phyloP scores from a whole-genome alignment of 2,888 invertebrate species.

The Orthosia gracilis region DNA sequence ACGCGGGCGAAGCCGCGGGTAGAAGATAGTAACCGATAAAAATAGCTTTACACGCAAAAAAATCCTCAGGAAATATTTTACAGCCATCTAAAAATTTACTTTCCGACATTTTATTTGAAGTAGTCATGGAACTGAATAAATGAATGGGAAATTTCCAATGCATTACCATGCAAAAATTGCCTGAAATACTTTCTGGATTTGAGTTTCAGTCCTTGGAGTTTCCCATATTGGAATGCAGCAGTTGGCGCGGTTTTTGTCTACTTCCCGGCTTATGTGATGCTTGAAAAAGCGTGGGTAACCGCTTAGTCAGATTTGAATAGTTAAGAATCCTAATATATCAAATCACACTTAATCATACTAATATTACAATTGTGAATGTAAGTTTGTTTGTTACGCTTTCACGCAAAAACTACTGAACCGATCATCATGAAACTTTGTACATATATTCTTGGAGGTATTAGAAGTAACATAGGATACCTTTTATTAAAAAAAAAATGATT shows the following conservation, averaged over 20 bases:
- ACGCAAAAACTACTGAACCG: too few relatives aligned
- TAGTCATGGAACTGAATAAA: slow-evolving; percentile 69
- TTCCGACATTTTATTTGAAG: slow-evolving; percentile 63
- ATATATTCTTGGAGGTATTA: too few relatives aligned
- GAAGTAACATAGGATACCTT: too few relatives aligned
- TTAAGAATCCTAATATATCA: background rate
- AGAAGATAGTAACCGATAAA: slow-evolving; percentile 9
- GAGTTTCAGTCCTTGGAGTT: slow-evolving; percentile 23
- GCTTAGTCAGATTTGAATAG: slow-evolving; percentile 4
- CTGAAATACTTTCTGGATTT: slow-evolving; percentile 33
- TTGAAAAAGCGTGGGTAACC: background rate
- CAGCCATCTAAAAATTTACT: slow-evolving; percentile 65
- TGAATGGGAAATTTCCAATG: slow-evolving; percentile 62
- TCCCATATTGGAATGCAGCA: slow-evolving; percentile 24
- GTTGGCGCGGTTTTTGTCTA: slow-evolving; percentile 10
- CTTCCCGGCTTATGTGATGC: background rate
- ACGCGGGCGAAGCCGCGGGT: too few relatives aligned
- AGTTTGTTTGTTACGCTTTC: too few relatives aligned
- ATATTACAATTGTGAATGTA: too few relatives aligned
- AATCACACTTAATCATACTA: too few relatives aligned
- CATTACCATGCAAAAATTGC: slow-evolving; percentile 59
- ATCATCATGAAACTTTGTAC: too few relatives aligned
- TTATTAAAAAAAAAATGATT: too few relatives aligned
- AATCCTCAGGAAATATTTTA: slow-evolving; percentile 56
- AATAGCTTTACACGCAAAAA: slow-evolving; percentile 44